Base-by-base conservation (phyloP, 2,888 invertebrate genomes). In the Epiperipatus broadwayi region DNA sequence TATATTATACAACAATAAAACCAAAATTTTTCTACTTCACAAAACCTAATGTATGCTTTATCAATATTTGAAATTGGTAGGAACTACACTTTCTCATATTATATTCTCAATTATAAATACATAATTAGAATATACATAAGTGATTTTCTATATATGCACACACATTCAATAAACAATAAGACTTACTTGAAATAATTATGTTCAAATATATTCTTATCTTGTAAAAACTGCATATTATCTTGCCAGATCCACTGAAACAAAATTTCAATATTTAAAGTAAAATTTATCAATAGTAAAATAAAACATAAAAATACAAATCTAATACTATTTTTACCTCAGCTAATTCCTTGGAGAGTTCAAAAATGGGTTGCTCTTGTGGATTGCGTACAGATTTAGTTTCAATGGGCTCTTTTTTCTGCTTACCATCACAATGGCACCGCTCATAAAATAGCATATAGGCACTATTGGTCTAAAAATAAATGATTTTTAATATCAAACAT, bases 191-290 rank as follows among this genome's bases (percentile, higher is more conserved):
- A 89, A 57, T 91, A 91, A 0, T 81, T 80, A 55, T 89, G 89
- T 53, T 91, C 89, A 56, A 91, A 89, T 51, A 91, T 84, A 57
- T 85, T 87, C 55, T 85, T 83, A 59, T 91, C 89, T 53, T 83
- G 81, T 39, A 91, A 67, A 55, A 89, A 91, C 57, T 85, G 80
- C 72, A 80, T 80, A 58, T 91, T 91, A 62, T 91, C 91, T 55
- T 84, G 78, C 89, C 89, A 91, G 49, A 91, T 89, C 89, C 87
- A 89, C 59, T 58, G n/a, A n/a, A n/a, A n/a, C n/a, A n/a, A n/a
- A 50, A n/a, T n/a, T n/a, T n/a, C n/a, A n/a, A n/a, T n/a, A 31
- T 25, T 18, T 10, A 8, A 5, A 30, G 18, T 20, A 10, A 15
- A 31, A 3, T 7, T 14, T 14, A 41, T 14, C 20, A 12, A 25